Percentiles rank a stretch among this genome's conserved stretches.
Evolutionary conservation across 2,113 vertebrate species (phyloP).

Genomic region (Oncorhynchus nerka): DNA sequence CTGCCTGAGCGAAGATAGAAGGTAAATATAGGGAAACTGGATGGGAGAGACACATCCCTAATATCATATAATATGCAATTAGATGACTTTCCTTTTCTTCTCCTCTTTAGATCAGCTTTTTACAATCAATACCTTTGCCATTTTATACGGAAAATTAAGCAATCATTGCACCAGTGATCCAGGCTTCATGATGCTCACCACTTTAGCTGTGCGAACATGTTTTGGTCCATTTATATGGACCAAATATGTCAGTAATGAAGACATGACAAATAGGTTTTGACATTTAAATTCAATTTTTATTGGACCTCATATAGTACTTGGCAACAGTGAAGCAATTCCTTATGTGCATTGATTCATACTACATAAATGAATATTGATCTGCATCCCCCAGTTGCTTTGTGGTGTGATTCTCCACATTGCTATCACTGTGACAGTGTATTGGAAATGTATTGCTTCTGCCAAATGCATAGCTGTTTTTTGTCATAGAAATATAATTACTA

Average conservation of each 20-base stretch:
- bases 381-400: neutral
- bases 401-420: neutral
- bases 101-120: neutral
- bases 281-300: slow-evolving; percentile 25
- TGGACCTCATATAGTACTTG: slow-evolving; percentile 6
- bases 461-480: too few species aligned
- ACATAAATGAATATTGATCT: slow-evolving; percentile 14
- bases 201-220: neutral
- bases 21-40: too few species aligned
- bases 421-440: neutral
- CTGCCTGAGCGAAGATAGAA: neutral
- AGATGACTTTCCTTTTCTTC: too few species aligned
- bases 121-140: neutral
- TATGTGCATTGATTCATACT: slow-evolving; percentile 9
- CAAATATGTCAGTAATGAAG: neutral
- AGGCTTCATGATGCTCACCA: neutral
- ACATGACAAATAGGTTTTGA: slow-evolving; percentile 17
- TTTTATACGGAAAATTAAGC: neutral
- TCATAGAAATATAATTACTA: too few species aligned
- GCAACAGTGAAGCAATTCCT: neutral
- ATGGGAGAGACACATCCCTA: too few species aligned
- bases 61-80: too few species aligned
- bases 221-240: neutral
- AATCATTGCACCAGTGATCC: neutral
- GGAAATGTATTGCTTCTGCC: neutral